Conservation (phyloP, 1,140 invertebrate species). For the Apis cerana region DNA sequence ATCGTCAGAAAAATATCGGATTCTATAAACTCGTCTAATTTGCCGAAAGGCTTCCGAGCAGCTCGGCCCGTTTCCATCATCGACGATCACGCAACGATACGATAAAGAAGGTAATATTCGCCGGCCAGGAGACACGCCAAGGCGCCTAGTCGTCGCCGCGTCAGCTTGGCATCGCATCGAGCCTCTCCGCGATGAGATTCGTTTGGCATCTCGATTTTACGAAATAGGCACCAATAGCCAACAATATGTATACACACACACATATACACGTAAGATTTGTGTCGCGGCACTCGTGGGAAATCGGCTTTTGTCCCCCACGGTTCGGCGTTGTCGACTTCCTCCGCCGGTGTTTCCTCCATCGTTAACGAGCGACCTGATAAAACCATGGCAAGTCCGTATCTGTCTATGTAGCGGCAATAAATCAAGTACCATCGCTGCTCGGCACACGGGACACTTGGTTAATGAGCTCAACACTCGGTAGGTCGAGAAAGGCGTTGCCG, state of each 20-base stretch:
- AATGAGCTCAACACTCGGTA: conserved; percentile 37
- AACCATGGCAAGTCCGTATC: conserved; percentile 31
- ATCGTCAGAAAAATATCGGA: no score
- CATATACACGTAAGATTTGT: neutral
- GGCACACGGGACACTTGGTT: conserved; percentile 10
- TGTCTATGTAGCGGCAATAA: conserved; percentile 39
- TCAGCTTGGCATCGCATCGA: conserved; percentile 46
- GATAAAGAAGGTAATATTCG: conserved; percentile 44
- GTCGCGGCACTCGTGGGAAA: conserved; percentile 33
- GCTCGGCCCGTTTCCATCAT: neutral
- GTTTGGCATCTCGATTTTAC: conserved; percentile 26
- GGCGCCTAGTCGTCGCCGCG: conserved; percentile 28
- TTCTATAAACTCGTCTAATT: no score
- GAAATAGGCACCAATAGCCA: neutral
- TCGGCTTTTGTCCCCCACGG: conserved; percentile 32
- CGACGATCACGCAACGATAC: conserved; percentile 22
- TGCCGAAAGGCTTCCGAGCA: no score
- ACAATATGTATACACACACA: no score
- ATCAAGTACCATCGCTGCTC: conserved; percentile 36
- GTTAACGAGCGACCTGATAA: conserved; percentile 45
- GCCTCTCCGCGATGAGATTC: conserved; percentile 23
- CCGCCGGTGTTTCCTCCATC: neutral
- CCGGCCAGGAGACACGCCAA: conserved; percentile 7
- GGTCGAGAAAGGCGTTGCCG: neutral
- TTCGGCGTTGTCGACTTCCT: conserved; percentile 9